Conservation (phyloP, 1,140 invertebrate species). For the Riptortus pedestris region DNA sequence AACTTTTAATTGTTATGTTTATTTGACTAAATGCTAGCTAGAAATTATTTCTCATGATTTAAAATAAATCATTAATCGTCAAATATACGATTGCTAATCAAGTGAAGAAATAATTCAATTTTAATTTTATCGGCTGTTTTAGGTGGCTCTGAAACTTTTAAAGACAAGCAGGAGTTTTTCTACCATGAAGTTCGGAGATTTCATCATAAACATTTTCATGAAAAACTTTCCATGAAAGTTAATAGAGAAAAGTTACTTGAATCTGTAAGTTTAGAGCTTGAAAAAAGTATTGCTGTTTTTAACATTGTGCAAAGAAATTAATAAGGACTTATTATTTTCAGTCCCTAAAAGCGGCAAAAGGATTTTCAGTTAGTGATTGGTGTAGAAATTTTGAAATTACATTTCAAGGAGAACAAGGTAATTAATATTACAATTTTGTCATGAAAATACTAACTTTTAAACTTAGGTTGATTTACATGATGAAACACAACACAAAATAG, state of each 20-base stretch:
- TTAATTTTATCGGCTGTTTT: neutral
- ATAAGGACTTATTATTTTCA: slow-evolving; percentile 34
- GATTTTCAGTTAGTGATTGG: slow-evolving; percentile 73
- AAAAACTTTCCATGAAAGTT: slow-evolving; percentile 71
- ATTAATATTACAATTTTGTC: no score
- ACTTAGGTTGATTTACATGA: no score
- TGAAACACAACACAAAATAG: no score
- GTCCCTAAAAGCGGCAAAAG: slow-evolving; percentile 74
- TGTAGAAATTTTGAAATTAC: slow-evolving; percentile 85
- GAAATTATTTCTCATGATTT: neutral
- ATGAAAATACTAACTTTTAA: slow-evolving; percentile 1
- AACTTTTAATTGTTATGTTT: no score
- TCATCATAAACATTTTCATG: slow-evolving; percentile 73
- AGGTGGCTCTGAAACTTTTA: slow-evolving; percentile 87
- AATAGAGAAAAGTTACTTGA: slow-evolving; percentile 68
- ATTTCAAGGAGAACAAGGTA: slow-evolving; percentile 83
- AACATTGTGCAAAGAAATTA: neutral
- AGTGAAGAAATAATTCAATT: neutral
- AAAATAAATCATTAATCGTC: neutral
- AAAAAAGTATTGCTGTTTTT: neutral
- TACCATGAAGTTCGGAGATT: slow-evolving; percentile 83
- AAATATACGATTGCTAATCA: neutral
- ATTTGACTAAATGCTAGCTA: no score
- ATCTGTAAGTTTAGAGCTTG: slow-evolving; percentile 44
- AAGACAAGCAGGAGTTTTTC: slow-evolving; percentile 91